Conservation (phyloP, 2,113 vertebrate genomes). For the Columba livia region DNA sequence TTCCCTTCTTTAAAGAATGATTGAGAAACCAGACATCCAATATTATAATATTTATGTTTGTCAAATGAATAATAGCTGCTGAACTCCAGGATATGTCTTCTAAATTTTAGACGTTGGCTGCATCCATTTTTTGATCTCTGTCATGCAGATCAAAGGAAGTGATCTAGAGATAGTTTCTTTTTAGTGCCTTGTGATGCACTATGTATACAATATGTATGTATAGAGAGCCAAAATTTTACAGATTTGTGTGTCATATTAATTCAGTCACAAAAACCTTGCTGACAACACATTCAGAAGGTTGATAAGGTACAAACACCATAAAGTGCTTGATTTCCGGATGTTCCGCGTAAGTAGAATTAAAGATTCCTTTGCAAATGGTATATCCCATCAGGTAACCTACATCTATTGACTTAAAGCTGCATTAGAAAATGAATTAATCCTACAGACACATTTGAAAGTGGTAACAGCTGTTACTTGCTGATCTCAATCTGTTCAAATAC, state of each 20-base stretch:
- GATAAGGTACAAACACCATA: not conserved
- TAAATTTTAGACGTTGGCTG: not conserved
- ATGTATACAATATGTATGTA: not conserved
- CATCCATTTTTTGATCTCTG: not conserved
- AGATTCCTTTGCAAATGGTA: not conserved
- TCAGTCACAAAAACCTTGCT: not conserved
- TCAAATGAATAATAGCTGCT: not conserved
- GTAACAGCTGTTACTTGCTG: not conserved
- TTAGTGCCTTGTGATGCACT: not conserved
- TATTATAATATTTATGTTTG: not conserved
- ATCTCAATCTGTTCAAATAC: not conserved
- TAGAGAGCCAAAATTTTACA: not conserved
- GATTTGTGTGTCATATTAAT: not conserved
- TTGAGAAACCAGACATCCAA: not conserved
- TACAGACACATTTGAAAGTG: not conserved
- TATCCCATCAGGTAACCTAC: not conserved
- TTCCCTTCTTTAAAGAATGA: not conserved
- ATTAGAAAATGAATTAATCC: not conserved
- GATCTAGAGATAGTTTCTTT: not conserved
- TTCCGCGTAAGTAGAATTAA: not conserved
- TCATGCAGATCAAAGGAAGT: not conserved
- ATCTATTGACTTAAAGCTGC: not conserved
- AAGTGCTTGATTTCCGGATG: not conserved
- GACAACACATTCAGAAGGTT: not conserved
- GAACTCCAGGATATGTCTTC: not conserved